Evolutionary conservation across 2,113 vertebrate genomes (phyloP).

Genomic region (Poecilia latipinna): DNA sequence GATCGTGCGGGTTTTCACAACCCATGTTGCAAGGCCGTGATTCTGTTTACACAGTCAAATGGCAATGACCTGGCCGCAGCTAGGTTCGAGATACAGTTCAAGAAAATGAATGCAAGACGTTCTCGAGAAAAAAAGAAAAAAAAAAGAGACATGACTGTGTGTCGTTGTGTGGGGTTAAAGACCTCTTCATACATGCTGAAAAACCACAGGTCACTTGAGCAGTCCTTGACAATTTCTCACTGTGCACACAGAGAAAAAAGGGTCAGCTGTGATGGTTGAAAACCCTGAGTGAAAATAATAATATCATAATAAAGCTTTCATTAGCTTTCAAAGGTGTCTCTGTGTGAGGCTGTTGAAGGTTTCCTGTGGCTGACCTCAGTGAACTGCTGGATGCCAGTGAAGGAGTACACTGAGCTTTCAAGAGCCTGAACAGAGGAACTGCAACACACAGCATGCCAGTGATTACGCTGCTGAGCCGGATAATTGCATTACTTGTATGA

Average conservation of each 20-base stretch:
- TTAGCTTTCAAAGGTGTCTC: slow-evolving; percentile 72
- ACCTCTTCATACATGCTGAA: not conserved
- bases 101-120: not conserved
- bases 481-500: slow-evolving; percentile 59
- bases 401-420: slow-evolving; percentile 52
- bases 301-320: slow-evolving; percentile 73
- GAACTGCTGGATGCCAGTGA: slow-evolving; percentile 49
- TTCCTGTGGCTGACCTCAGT: slow-evolving; percentile 55
- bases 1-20: slow-evolving; percentile 29
- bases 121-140: not conserved
- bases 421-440: slow-evolving; percentile 40
- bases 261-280: slow-evolving; percentile 19
- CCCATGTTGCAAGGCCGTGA: not conserved
- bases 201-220: not conserved
- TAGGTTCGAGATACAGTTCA: not conserved
- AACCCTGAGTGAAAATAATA: slow-evolving; percentile 63
- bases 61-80: not conserved
- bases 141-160: not conserved
- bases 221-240: not conserved
- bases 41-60: slow-evolving; percentile 7
- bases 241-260: not conserved
- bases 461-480: slow-evolving; percentile 56
- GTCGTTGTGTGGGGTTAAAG: not conserved
- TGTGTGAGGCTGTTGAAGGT: slow-evolving; percentile 63
- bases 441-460: slow-evolving; percentile 45